Conservation (phyloP, 64 coral and sea anemone species). For the Stichodactyla mertensii region DNA sequence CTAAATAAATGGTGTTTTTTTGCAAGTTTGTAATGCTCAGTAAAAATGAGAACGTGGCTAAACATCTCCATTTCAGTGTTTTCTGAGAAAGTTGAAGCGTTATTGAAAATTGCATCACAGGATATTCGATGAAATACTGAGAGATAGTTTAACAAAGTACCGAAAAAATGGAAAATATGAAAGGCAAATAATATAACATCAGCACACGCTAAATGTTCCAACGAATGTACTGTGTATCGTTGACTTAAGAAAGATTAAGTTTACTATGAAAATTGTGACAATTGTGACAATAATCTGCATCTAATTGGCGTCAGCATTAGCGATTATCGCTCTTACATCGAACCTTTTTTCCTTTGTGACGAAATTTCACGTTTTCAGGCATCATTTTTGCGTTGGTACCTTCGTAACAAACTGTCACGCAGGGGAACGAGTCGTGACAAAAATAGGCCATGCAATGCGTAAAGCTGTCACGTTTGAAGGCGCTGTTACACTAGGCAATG, state of each 20-base stretch:
- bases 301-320: neutral
- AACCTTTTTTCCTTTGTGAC: neutral
- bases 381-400: too few relatives aligned
- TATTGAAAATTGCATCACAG: too few relatives aligned
- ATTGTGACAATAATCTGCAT: neutral
- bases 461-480: too few relatives aligned
- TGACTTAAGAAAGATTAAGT: neutral
- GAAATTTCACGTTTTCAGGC: neutral
- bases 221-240: neutral
- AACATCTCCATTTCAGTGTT: neutral
- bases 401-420: too few relatives aligned
- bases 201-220: neutral
- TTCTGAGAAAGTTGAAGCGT: neutral
- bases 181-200: neutral
- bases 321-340: neutral
- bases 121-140: neutral
- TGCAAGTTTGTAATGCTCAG: neutral
- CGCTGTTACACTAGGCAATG: too few relatives aligned
- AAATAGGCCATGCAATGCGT: too few relatives aligned
- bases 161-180: neutral
- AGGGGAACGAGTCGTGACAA: too few relatives aligned
- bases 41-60: neutral
- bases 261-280: neutral
- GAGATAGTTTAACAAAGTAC: neutral
- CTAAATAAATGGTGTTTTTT: neutral